Percentiles rank a stretch among this genome's conserved stretches.
Evolutionary conservation across 2,113 vertebrate genomes (phyloP).

Genomic region (Chaetops frenatus): DNA sequence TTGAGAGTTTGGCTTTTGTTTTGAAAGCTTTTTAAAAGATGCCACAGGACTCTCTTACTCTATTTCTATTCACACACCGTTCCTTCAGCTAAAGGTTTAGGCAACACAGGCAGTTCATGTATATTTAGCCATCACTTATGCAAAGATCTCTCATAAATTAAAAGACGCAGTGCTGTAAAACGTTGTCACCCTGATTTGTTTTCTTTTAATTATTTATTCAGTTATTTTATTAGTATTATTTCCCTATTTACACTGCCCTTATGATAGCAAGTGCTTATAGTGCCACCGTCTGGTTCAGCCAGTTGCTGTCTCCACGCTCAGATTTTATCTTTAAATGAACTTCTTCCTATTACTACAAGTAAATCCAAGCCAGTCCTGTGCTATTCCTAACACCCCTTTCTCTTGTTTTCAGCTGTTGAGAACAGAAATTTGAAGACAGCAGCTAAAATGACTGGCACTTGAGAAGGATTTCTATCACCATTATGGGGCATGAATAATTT

Average conservation of each 20-base stretch:
- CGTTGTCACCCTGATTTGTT: not conserved
- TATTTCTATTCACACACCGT: not conserved
- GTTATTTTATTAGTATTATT: not conserved
- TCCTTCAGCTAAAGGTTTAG: not conserved
- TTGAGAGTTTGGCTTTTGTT: not conserved
- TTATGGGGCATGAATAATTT: not conserved
- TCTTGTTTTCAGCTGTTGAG: not conserved
- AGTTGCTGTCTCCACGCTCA: not conserved
- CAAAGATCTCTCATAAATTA: not conserved
- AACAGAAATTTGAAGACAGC: not conserved
- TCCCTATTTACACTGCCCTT: not conserved
- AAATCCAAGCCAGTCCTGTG: not conserved
- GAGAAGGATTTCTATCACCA: not conserved
- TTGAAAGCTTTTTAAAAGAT: not conserved
- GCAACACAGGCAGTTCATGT: not conserved
- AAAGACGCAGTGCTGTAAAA: not conserved
- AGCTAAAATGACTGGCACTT: not conserved
- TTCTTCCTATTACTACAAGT: not conserved
- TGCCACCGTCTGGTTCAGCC: slow-evolving; percentile 68
- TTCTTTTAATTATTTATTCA: not conserved
- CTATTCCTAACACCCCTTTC: not conserved
- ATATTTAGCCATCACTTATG: not conserved
- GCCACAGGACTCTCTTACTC: not conserved
- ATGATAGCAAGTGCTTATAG: slow-evolving; percentile 57
- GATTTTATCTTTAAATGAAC: not conserved